Evolutionary conservation across 2,113 vertebrate species (phyloP), one percentile per base, ranked within the genome.

Genomic region (Colaptes auratus): DNA sequence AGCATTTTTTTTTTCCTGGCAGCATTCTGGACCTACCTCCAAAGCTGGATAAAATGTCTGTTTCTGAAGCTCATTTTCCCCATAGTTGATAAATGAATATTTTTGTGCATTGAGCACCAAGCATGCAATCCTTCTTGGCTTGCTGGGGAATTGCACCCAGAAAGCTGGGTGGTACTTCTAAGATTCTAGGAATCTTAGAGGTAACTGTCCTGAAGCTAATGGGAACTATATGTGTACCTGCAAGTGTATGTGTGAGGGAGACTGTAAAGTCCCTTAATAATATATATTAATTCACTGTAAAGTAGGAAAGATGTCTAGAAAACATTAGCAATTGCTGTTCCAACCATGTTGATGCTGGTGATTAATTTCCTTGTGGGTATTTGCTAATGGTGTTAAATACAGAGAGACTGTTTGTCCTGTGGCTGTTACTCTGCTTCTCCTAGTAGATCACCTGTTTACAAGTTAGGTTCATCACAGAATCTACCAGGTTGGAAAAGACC

Each of bases 391-490:
- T 55, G 59, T 0, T 0, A 44, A 76, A 14, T 42, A 52, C 12
- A 4, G 2, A 0, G 3, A 13, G 35, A 7, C 4, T 53, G 14
- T 5, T 65, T 52, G 30, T 76, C 7, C 9, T 81, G 8, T 2
- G 81, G 30, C 48, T 82, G 55, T 15, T 46, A 11, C 4, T 33
- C 17, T 6, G 42, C 28, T 70, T 83, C 66, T 76, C 18, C 16
- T 52, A 48, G 30, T 11, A 5, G 20, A 50, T 44, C 36, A 75
- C 23, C n/a, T 6, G 2, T 27, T 63, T 19, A 1, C 9, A 9
- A 3, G 30, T 12, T 31, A 42, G 14, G 5, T 25, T 55, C 11
- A 1, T 39, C 39, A 39, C 39, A 39, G 39, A 11, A 39, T 39
- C 39, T 12, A 39, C 36, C 39, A 39, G 39, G 39, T 39, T 39